Conservation (phyloP, 2,797 vertebrate genomes). For the Argentina silus region DNA sequence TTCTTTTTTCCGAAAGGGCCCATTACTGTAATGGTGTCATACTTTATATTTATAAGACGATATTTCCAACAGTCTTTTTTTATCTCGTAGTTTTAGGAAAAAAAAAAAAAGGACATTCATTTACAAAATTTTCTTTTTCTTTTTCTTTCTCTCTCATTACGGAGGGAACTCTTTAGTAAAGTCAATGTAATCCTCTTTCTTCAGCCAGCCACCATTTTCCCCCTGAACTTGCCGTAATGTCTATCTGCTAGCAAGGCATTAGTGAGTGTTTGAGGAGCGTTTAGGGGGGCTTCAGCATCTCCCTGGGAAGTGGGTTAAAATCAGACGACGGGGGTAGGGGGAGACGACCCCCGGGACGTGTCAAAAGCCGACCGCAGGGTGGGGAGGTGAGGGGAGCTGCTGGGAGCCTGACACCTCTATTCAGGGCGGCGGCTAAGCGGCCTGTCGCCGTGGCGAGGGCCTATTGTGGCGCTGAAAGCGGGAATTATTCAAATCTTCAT, state of each 20-base stretch:
- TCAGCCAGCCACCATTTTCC: constrained; percentile 32
- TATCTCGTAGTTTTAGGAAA: constrained; percentile 3
- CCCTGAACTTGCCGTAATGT: constrained; percentile 54
- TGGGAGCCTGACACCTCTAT: constrained; percentile 62
- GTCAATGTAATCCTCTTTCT: constrained; percentile 43
- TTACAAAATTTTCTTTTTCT: too few species aligned
- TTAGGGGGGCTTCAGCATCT: constrained; percentile 38
- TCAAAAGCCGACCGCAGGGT: constrained; percentile 5
- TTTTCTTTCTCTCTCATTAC: background rate
- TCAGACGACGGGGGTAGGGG: constrained; percentile 33
- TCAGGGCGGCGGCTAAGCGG: constrained; percentile 60
- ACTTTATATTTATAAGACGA: constrained; percentile 5
- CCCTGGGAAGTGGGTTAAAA: constrained; percentile 53
- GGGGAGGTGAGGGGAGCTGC: constrained; percentile 42
- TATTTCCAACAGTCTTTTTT: constrained; percentile 5
- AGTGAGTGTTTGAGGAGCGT: constrained; percentile 24
- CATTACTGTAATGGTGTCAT: too few species aligned
- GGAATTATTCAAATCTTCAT: constrained; percentile 74
- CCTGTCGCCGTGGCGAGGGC: constrained; percentile 58
- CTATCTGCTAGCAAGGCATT: constrained; percentile 42
- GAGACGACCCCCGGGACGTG: constrained; percentile 23
- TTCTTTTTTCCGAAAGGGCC: too few species aligned
- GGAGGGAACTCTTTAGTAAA: constrained; percentile 24
- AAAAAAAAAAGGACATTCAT: too few species aligned
- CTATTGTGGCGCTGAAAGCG: constrained; percentile 66